A percentile compares a stretch with the other conserved stretches of the same genome.
phyloP scores from a whole-genome alignment of 2,797 vertebrate species.

The Astyanax mexicanus region DNA sequence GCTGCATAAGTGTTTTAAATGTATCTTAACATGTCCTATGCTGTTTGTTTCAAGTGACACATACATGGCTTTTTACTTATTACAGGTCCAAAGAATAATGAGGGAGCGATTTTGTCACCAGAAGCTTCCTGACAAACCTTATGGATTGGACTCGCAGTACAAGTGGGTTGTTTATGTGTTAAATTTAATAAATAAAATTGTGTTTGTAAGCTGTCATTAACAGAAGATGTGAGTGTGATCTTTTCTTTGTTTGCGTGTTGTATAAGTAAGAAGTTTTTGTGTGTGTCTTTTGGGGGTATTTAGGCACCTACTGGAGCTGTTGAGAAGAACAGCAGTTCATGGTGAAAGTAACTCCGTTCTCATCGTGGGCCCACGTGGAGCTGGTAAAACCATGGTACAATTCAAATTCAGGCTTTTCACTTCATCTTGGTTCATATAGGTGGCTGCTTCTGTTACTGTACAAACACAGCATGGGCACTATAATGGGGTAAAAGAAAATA shows the following conservation, averaged over 20 bases:
- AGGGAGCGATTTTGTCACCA: slow-evolving; percentile 86
- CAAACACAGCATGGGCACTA: background rate
- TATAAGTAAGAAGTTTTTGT: background rate
- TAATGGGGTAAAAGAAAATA: no score
- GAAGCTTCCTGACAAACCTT: slow-evolving; percentile 71
- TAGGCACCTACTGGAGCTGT: slow-evolving; percentile 91
- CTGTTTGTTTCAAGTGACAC: background rate
- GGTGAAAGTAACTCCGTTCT: slow-evolving; percentile 97
- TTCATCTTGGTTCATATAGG: background rate
- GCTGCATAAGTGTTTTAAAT: background rate
- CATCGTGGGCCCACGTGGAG: slow-evolving; percentile 90
- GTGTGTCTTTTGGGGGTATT: background rate
- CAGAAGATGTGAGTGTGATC: no score
- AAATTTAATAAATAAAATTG: no score
- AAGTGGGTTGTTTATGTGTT: no score
- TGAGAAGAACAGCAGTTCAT: slow-evolving; percentile 87
- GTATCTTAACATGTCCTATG: background rate
- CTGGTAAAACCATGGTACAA: slow-evolving; percentile 90
- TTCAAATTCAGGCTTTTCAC: background rate
- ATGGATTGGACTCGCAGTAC: slow-evolving; percentile 86
- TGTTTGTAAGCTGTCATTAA: no score
- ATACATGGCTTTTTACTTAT: background rate
- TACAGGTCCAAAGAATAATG: slow-evolving; percentile 84
- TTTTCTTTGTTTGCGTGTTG: background rate
- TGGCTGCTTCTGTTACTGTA: background rate